phyloP scores from a whole-genome alignment of 2,113 vertebrate species.

The Malurus melanocephalus region DNA sequence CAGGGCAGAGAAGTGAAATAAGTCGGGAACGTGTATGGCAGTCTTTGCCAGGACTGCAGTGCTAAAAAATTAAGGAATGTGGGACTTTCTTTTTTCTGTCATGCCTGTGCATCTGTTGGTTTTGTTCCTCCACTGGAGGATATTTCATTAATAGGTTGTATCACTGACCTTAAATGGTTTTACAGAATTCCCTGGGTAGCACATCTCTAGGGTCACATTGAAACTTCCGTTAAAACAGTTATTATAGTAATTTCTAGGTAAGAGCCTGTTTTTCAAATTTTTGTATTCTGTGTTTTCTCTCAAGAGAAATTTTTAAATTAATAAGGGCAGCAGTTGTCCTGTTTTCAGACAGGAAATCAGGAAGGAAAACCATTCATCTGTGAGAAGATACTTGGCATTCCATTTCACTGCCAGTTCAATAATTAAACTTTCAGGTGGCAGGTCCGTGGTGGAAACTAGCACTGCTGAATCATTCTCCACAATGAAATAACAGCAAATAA shows the following conservation, averaged over 20 bases:
- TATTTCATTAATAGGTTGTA: not conserved
- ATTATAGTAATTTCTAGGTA: not conserved
- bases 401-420: not conserved
- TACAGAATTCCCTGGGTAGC: not conserved
- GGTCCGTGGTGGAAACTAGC: not conserved
- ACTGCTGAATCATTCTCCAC: not conserved
- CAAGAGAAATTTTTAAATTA: not conserved
- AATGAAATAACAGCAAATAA: not conserved
- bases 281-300: not conserved
- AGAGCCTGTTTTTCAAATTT: not conserved
- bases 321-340: not conserved
- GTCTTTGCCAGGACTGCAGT: not conserved
- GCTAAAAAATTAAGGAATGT: not conserved
- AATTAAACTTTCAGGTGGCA: not conserved
- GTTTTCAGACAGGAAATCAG: not conserved
- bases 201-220: not conserved
- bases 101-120: not conserved
- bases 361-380: not conserved
- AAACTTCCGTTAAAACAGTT: not conserved
- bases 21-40: not conserved
- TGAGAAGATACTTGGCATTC: not conserved
- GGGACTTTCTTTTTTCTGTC: not conserved
- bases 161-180: not conserved
- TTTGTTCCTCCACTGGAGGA: not conserved
- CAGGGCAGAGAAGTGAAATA: not conserved